Evolutionary conservation across 2,888 invertebrate genomes (phyloP), one percentile per base, ranked within the genome.

Genomic region (Aromia moschata): DNA sequence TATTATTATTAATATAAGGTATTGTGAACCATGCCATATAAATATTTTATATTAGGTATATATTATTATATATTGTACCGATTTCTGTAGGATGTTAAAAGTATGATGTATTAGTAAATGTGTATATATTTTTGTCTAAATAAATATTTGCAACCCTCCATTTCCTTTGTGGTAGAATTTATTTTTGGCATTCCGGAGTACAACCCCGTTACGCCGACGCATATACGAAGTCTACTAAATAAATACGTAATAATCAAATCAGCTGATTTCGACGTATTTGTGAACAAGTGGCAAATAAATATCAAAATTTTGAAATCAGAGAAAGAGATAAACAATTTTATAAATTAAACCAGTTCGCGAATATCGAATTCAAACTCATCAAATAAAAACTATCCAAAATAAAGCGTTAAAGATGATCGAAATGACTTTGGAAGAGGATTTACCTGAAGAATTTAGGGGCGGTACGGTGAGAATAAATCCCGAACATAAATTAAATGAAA

Each of bases 361-460:
- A n/a, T n/a, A n/a, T n/a, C 15, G 2, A 46, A 14, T 20, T 12
- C 4, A 11, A 52, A 12, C n/a, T 3, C 33, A 31, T n/a, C 37
- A 15, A 41, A n/a, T 7, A 25, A 5, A 25, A 3, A 7, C 25
- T 25, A 25, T 25, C 7, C 7, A 25, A 25, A 25, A 5, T 25
- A 25, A 7, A 25, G 25, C 3, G 25, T 5, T 7, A 25, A 47
- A 40, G 10, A 74, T 74, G 71, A 70, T 69, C 53, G 72, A 75
- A 53, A 69, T 70, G 66, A 69, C 70, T 64, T 72, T 84, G 51
- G 86, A 86, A 40, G 86, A 86, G 25, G 86, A 86, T 67, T 70
- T 79, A 49, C 73, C 78, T 79, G 77, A 79, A 44, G 85, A 86
- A 74, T 86, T 86, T 68, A 83, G 83, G 47, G 85, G 85, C 31